Conservation (phyloP, 2,888 invertebrate species). For the Lissonota sp. region DNA sequence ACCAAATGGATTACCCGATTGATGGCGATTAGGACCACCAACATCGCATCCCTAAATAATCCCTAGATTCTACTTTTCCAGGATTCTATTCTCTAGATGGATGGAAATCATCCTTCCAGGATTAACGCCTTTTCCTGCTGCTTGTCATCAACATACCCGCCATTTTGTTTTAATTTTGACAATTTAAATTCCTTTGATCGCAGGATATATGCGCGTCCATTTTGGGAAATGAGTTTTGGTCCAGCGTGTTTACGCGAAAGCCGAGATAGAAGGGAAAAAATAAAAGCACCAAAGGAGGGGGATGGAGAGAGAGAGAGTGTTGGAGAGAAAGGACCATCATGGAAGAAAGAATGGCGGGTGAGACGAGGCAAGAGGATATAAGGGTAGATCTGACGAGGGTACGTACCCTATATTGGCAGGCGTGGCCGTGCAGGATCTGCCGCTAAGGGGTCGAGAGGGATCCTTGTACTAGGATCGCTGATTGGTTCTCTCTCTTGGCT, state of each 20-base stretch:
- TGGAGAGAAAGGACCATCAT: constrained; percentile 68
- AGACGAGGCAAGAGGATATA: constrained; percentile 63
- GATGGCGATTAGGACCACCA: constrained; percentile 39
- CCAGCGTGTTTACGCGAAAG: constrained; percentile 67
- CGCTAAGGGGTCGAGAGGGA: constrained; percentile 76
- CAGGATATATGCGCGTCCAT: constrained; percentile 78
- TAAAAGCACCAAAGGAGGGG: constrained; percentile 63
- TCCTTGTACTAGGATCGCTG: constrained; percentile 75
- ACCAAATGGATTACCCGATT: constrained; percentile 36
- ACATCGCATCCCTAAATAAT: constrained; percentile 16
- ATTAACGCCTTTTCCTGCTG: too few species aligned
- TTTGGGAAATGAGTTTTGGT: constrained; percentile 80
- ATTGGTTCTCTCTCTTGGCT: constrained; percentile 78
- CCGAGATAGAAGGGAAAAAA: constrained; percentile 55
- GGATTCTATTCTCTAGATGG: too few species aligned
- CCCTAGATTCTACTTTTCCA: not conserved
- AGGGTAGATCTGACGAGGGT: constrained; percentile 79
- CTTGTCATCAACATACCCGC: too few species aligned
- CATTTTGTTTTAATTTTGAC: too few species aligned
- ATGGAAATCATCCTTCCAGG: too few species aligned
- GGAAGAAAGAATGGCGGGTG: constrained; percentile 69
- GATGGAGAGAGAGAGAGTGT: constrained; percentile 18
- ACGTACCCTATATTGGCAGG: constrained; percentile 83
- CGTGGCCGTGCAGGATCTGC: constrained; percentile 80
- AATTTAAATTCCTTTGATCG: too few species aligned